phyloP scores from a whole-genome alignment of 2,797 vertebrate genomes.

The Erpetoichthys calabaricus region DNA sequence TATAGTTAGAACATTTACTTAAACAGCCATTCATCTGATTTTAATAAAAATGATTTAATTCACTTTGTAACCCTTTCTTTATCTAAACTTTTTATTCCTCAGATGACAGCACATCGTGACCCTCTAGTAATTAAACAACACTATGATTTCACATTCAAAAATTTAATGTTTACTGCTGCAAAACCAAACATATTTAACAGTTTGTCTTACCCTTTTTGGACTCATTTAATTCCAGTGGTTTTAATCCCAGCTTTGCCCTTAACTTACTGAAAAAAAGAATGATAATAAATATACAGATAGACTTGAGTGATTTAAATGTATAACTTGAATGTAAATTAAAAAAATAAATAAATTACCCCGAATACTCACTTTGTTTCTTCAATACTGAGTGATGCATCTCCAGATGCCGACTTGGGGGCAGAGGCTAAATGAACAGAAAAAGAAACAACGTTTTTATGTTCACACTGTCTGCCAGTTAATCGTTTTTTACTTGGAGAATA shows the following conservation, averaged over 20 bases:
- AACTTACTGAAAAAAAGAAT: conserved; percentile 52
- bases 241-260: conserved; percentile 76
- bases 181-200: background rate
- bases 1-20: no score
- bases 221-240: conserved; percentile 69
- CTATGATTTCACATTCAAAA: background rate
- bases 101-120: no score
- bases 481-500: background rate
- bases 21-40: no score
- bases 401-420: conserved; percentile 55
- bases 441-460: background rate
- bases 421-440: conserved; percentile 22
- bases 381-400: conserved; percentile 77
- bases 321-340: background rate
- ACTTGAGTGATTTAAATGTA: background rate
- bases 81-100: no score
- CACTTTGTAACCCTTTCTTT: no score
- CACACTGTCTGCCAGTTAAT: no score
- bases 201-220: conserved; percentile 55
- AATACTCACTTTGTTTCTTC: conserved; percentile 75
- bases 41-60: no score
- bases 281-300: background rate
- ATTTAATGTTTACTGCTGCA: background rate
- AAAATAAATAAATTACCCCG: background rate
- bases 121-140: no score